Evolutionary conservation across 2,888 invertebrate species (phyloP).

Genomic region (Pseudococcus jackbeardsleyi): DNA sequence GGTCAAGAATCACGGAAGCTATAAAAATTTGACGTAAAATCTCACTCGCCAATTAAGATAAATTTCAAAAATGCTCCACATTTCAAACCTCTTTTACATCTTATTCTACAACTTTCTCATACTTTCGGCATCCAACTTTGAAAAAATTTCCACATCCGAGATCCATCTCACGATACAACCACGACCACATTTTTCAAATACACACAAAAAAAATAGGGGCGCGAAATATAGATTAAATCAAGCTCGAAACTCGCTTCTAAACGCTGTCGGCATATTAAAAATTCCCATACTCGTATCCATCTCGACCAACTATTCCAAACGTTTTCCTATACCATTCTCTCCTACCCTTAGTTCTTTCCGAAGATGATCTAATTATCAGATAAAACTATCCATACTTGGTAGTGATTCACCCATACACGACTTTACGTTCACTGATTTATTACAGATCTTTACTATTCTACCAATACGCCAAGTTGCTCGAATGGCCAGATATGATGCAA

Average conservation of each 20-base stretch:
- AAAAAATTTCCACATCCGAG: no score
- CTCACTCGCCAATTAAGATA: no score
- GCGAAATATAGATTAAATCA: not conserved
- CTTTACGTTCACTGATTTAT: conserved; percentile 2
- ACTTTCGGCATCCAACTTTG: no score
- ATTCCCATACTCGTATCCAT: not conserved
- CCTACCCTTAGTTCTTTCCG: not conserved
- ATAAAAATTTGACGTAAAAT: no score
- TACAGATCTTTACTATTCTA: conserved; percentile 56
- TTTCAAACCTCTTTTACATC: no score
- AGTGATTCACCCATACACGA: conserved; percentile 9
- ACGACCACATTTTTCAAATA: not conserved
- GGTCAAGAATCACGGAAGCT: no score
- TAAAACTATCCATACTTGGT: not conserved
- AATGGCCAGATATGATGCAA: conserved; percentile 45
- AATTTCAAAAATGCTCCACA: no score
- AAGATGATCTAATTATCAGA: conserved; percentile 17
- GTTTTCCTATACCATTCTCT: not conserved
- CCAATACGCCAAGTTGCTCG: conserved; percentile 42
- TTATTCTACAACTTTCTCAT: no score
- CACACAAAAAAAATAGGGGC: not conserved
- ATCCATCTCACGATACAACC: no score
- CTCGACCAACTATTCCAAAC: not conserved
- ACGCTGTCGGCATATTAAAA: not conserved
- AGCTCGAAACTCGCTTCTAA: not conserved